Conservation (phyloP, 2,888 invertebrate species). For the Imbricaverruca yamaguchii region DNA sequence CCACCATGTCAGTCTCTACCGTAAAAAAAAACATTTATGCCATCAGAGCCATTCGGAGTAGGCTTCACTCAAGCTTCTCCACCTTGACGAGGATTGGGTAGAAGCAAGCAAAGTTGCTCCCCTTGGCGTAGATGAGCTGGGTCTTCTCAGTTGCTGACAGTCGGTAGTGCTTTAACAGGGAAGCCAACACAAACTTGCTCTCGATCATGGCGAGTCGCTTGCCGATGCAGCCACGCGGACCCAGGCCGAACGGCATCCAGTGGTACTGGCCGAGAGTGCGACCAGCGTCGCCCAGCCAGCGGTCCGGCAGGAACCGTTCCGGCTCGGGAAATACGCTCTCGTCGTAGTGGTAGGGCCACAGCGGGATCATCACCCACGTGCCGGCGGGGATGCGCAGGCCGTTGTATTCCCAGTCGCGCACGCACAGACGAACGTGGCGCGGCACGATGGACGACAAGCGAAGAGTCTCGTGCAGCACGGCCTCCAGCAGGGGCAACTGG, state of each 20-base stretch:
- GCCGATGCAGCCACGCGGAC: constrained; percentile 2
- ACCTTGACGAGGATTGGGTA: no score
- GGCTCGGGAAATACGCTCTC: neutral
- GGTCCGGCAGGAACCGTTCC: neutral
- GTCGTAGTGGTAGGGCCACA: neutral
- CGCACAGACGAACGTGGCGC: neutral
- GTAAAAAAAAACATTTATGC: no score
- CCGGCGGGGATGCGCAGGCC: neutral
- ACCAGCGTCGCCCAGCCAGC: neutral
- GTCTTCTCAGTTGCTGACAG: neutral
- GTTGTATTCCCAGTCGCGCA: neutral
- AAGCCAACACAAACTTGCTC: neutral
- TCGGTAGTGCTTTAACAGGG: neutral
- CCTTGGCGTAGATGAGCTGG: neutral
- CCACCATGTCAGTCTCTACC: no score
- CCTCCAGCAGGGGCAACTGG: neutral
- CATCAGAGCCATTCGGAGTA: no score
- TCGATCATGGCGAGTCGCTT: neutral
- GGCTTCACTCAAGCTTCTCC: no score
- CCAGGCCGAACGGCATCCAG: constrained; percentile 8
- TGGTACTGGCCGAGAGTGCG: neutral
- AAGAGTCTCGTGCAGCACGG: neutral
- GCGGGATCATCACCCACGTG: neutral
- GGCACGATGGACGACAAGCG: neutral
- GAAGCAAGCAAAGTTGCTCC: no score